Percentiles rank a stretch among this genome's conserved stretches.
Conservation (phyloP, 2,888 invertebrate species). For the Amphipyra tragopoginis region DNA sequence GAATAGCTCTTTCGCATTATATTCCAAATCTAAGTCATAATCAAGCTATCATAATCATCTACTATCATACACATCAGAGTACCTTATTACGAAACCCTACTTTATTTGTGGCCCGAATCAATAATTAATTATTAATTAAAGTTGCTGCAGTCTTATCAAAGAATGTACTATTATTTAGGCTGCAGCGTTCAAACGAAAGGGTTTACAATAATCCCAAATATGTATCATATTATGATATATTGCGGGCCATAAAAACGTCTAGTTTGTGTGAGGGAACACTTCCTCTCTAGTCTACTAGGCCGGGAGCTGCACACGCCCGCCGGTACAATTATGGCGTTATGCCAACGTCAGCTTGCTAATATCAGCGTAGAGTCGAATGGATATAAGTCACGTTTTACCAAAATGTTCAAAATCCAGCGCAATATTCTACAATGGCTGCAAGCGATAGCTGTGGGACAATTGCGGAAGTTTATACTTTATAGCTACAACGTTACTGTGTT, state of each 20-base stretch:
- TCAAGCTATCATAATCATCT: too few species aligned
- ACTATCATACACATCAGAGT: too few species aligned
- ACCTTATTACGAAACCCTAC: too few species aligned
- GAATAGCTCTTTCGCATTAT: too few species aligned
- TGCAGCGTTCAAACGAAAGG: conserved; percentile 28
- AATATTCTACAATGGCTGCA: conserved; percentile 69
- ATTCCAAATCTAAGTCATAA: too few species aligned
- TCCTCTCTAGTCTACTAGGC: conserved; percentile 73
- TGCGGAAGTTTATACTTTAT: conserved; percentile 75
- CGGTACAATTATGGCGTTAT: conserved; percentile 79
- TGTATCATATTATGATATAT: conserved; percentile 68
- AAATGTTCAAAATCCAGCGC: conserved; percentile 75
- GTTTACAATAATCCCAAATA: conserved; percentile 48
- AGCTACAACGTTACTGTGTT: conserved; percentile 64
- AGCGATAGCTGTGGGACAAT: conserved; percentile 68
- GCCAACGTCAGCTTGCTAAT: conserved; percentile 81
- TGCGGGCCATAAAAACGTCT: conserved; percentile 77
- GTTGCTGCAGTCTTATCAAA: too few species aligned
- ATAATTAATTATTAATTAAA: too few species aligned
- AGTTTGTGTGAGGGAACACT: conserved; percentile 66
- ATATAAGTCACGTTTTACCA: conserved; percentile 79
- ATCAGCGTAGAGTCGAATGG: conserved; percentile 72
- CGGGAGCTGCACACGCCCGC: conserved; percentile 67
- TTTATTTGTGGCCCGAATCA: too few species aligned
- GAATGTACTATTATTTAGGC: conserved; percentile 2